These are phyloP conservation scores for Epirrita christyi DNA, from an alignment of 2,888 invertebrate genomes.

Conservation along the genomic window DNA sequence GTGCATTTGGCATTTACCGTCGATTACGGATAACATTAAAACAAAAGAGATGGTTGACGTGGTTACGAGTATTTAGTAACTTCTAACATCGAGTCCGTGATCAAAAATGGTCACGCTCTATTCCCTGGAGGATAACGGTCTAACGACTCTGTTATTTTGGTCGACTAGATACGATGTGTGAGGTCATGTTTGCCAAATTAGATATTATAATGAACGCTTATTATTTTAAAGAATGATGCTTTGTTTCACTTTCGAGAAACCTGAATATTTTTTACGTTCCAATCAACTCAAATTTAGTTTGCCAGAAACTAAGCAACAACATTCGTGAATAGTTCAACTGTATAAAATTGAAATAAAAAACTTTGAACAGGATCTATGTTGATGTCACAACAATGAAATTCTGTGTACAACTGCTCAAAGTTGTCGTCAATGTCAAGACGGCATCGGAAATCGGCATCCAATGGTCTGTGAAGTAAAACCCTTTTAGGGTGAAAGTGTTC, in stretches of 20 bases:
- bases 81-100: constrained; percentile 38
- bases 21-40: constrained; percentile 41
- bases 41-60: constrained; percentile 40
- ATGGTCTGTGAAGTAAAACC: too few species aligned
- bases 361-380: too few species aligned
- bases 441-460: too few species aligned
- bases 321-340: too few species aligned
- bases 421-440: too few species aligned
- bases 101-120: constrained; percentile 54
- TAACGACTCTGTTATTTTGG: constrained; percentile 51
- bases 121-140: constrained; percentile 62
- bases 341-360: too few species aligned
- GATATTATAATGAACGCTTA: constrained; percentile 48
- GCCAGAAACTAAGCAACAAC: too few species aligned
- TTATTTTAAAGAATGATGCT: constrained; percentile 35
- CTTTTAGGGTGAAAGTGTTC: too few species aligned
- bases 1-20: constrained; percentile 47
- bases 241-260: constrained; percentile 35
- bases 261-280: constrained; percentile 18
- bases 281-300: constrained; percentile 3
- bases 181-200: constrained; percentile 57
- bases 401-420: too few species aligned
- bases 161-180: constrained; percentile 49
- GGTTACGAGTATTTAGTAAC: too few species aligned
- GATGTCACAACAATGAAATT: too few species aligned